Evolutionary conservation across 2,797 vertebrate species (phyloP).

Genomic region (Hirundo rustica): DNA sequence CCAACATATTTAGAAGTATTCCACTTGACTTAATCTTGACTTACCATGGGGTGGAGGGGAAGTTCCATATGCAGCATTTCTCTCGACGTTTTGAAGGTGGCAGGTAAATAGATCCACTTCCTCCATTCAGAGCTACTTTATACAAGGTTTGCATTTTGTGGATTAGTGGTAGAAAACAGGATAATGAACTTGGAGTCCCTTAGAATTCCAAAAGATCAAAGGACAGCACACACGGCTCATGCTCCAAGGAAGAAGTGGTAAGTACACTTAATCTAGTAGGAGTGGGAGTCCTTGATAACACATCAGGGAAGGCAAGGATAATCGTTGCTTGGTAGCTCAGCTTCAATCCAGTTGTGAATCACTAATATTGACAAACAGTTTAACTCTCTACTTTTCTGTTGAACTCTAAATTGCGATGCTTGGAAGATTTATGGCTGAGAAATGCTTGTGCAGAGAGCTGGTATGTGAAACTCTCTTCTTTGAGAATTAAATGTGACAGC

Average conservation of each 20-base stretch:
- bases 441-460: neutral
- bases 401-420: neutral
- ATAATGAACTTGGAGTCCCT: neutral
- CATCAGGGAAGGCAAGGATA: neutral
- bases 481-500: neutral
- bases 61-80: neutral
- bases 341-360: neutral
- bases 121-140: neutral
- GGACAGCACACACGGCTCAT: neutral
- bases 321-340: neutral
- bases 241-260: neutral
- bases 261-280: neutral
- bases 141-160: constrained; percentile 5
- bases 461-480: neutral
- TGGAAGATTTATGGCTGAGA: neutral
- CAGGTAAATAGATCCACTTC: neutral
- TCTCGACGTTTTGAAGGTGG: neutral
- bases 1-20: neutral
- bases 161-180: constrained; percentile 3
- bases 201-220: neutral
- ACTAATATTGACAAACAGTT: neutral
- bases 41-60: neutral
- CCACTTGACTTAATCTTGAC: neutral
- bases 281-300: constrained; percentile 1
- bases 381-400: neutral